Conservation (phyloP, 2,888 invertebrate species). For the Acanthosoma haemorrhoidale region DNA sequence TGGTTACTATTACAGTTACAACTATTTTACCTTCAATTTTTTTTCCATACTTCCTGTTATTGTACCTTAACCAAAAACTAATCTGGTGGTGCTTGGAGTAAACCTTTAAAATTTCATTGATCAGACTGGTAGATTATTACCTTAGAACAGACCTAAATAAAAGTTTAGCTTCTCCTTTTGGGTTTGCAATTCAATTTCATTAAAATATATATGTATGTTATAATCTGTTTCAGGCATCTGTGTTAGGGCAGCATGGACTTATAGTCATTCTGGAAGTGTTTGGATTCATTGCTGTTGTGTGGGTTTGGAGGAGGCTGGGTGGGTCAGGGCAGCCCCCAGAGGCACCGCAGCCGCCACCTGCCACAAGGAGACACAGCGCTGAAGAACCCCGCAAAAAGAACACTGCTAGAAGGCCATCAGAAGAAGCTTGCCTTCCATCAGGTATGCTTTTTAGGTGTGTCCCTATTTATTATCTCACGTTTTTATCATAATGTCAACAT, state of each 20-base stretch:
- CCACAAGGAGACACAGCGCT: slow-evolving; percentile 42
- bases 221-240: slow-evolving; percentile 37
- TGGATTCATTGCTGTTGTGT: slow-evolving; percentile 46
- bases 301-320: slow-evolving; percentile 47
- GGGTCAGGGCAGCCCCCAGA: slow-evolving; percentile 44
- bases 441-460: slow-evolving; percentile 27
- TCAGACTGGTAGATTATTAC: too few species aligned
- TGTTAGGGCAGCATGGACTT: slow-evolving; percentile 45
- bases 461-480: too few species aligned
- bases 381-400: slow-evolving; percentile 53
- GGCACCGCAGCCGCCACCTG: slow-evolving; percentile 42
- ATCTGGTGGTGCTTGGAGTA: too few species aligned
- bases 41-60: too few species aligned
- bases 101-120: too few species aligned
- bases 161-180: too few species aligned
- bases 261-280: slow-evolving; percentile 45
- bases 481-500: too few species aligned
- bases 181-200: too few species aligned
- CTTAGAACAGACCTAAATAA: too few species aligned
- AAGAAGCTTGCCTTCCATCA: slow-evolving; percentile 47
- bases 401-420: slow-evolving; percentile 60
- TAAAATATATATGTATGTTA: neutral
- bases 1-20: too few species aligned
- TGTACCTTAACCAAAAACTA: too few species aligned
- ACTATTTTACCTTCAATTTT: too few species aligned